These are phyloP conservation scores for Drosophila cardini DNA, from an alignment of 1,140 invertebrate genomes.

Conservation along the genomic window DNA sequence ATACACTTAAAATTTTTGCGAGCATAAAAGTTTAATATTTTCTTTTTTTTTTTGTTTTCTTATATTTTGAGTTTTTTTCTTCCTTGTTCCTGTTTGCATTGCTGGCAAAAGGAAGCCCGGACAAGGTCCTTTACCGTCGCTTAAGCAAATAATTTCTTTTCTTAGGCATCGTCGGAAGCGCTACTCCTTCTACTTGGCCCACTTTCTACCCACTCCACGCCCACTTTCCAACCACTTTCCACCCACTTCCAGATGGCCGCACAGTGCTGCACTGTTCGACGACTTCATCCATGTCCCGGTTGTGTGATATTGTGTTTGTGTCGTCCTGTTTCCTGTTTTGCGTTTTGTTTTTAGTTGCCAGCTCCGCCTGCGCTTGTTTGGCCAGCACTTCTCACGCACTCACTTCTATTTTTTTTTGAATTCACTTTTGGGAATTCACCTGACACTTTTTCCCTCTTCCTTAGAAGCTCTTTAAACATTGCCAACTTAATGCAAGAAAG, in stretches of 20 bases:
- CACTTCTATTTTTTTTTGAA: slow-evolving; percentile 12
- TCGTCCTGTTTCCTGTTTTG: slow-evolving; percentile 63
- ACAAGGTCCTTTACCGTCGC: slow-evolving; percentile 71
- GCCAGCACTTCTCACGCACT: slow-evolving; percentile 74
- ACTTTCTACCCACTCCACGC: background rate
- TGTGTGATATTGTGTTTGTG: slow-evolving; percentile 21
- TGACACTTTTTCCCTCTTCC: slow-evolving; percentile 49
- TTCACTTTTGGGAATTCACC: slow-evolving; percentile 62
- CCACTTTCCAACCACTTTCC: background rate
- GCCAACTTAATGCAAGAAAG: background rate
- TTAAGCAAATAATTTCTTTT: slow-evolving; percentile 81
- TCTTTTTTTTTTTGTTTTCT: slow-evolving; percentile 1
- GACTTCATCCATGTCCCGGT: background rate
- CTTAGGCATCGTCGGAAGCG: slow-evolving; percentile 52
- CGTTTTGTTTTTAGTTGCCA: slow-evolving; percentile 65
- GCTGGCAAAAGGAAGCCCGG: slow-evolving; percentile 54
- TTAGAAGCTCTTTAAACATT: slow-evolving; percentile 50
- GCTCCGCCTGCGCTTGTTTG: slow-evolving; percentile 57
- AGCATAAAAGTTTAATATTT: slow-evolving; percentile 71
- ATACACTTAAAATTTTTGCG: slow-evolving; percentile 74
- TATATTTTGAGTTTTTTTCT: slow-evolving; percentile 1
- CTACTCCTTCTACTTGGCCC: slow-evolving; percentile 56
- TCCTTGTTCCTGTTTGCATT: slow-evolving; percentile 22
- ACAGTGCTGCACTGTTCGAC: background rate
- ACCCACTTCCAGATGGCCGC: slow-evolving; percentile 3